Conservation (phyloP, 2,797 vertebrate species). For the Spinibarbus caldwelli region DNA sequence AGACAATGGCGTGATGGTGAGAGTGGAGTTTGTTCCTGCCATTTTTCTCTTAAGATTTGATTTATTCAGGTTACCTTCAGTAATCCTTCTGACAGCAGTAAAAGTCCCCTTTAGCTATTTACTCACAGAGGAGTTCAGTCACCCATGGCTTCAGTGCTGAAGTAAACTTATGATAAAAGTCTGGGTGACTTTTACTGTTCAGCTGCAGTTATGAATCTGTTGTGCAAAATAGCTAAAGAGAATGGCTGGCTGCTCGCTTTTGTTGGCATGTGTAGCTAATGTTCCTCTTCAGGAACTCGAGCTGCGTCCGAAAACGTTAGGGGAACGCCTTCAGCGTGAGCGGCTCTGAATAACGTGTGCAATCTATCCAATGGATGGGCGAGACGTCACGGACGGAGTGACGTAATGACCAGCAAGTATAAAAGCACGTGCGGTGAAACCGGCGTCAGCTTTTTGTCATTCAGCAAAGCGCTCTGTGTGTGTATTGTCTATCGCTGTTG, state of each 20-base stretch:
- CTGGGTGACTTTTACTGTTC: conserved; percentile 25
- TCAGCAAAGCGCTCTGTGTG: no score
- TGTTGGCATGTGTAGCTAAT: background rate
- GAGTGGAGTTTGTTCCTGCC: conserved; percentile 26
- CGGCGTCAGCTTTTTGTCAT: no score
- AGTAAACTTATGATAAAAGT: conserved; percentile 44
- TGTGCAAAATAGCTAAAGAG: background rate
- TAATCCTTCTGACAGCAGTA: conserved; percentile 43
- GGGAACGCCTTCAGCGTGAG: no score
- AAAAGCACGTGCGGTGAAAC: no score
- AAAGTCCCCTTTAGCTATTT: conserved; percentile 43
- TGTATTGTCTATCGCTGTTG: no score
- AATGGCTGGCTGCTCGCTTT: background rate
- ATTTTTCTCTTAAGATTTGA: conserved; percentile 37
- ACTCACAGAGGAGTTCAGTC: conserved; percentile 29
- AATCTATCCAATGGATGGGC: no score
- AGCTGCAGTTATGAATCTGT: conserved; percentile 15
- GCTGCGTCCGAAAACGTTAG: no score
- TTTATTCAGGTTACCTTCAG: conserved; percentile 39
- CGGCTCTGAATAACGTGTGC: no score
- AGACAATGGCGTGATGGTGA: conserved; percentile 30
- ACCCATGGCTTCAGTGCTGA: conserved; percentile 32
- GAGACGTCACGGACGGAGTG: no score
- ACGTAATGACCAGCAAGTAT: no score
- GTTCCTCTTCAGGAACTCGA: no score